These are phyloP conservation scores for Sycophila texana DNA, from an alignment of 2,888 invertebrate genomes.

Conservation along the genomic window DNA sequence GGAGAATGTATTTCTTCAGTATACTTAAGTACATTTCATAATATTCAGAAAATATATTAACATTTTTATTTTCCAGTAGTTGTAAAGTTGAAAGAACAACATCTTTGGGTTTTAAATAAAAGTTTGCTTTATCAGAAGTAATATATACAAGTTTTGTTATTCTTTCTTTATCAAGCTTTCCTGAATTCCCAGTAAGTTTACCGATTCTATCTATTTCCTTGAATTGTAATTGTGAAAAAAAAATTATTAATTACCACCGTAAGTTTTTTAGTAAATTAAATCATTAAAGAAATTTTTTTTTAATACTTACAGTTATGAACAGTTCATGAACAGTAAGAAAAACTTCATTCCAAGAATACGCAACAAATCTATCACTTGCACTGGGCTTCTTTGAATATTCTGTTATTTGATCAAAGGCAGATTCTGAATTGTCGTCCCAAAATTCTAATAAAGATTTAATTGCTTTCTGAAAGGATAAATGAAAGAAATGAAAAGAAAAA, in stretches of 20 bases:
- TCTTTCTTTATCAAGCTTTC: conserved; percentile 64
- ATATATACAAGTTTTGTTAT: conserved; percentile 59
- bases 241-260: not conserved
- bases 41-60: conserved; percentile 65
- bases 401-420: conserved; percentile 61
- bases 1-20: conserved; percentile 78
- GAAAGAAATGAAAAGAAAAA: conserved; percentile 4
- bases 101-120: conserved; percentile 58
- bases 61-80: conserved; percentile 69
- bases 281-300: conserved; percentile 12
- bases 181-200: conserved; percentile 75
- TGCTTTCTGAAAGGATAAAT: conserved; percentile 62
- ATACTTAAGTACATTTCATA: conserved; percentile 79
- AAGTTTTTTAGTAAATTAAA: not conserved
- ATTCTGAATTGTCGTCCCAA: conserved; percentile 59
- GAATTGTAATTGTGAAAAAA: conserved; percentile 57
- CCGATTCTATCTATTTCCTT: conserved; percentile 79
- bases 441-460: conserved; percentile 61
- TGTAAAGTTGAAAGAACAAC: conserved; percentile 63
- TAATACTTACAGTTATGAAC: conserved; percentile 61
- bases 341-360: conserved; percentile 62
- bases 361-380: conserved; percentile 4
- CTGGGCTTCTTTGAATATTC: conserved; percentile 57
- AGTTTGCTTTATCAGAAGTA: conserved; percentile 53
- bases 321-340: conserved; percentile 62